Evolutionary conservation across 2,888 invertebrate genomes (phyloP).

Genomic region (Ellobium chinense): DNA sequence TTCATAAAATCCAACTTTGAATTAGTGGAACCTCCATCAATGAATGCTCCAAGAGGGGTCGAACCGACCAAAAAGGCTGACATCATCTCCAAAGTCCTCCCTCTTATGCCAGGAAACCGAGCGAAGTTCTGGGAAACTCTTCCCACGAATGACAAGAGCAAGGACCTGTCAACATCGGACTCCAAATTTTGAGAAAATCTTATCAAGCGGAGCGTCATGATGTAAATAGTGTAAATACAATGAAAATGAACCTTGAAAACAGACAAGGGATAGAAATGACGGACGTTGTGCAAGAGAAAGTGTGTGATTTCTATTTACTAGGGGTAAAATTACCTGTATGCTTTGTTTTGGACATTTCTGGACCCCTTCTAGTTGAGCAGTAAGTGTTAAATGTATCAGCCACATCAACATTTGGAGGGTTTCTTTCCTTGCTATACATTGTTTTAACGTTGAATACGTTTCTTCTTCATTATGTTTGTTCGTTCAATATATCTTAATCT

Average conservation of each 20-base stretch:
- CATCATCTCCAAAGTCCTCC: background rate
- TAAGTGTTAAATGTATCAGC: background rate
- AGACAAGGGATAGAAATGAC: no score
- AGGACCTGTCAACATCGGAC: background rate
- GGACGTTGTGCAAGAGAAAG: background rate
- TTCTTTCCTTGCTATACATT: background rate
- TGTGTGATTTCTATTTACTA: background rate
- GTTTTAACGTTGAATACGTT: background rate
- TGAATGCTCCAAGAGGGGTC: conserved; percentile 2
- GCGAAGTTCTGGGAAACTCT: background rate
- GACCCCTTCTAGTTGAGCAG: background rate
- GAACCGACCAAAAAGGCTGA: background rate
- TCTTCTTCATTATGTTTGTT: background rate
- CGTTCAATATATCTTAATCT: background rate
- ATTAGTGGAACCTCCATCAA: background rate
- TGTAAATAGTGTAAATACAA: background rate
- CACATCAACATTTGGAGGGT: background rate
- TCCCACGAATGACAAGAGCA: no score
- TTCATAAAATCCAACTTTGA: background rate
- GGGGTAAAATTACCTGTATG: background rate
- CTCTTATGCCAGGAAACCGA: conserved; percentile 1
- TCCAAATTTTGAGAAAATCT: background rate
- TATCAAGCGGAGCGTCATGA: background rate
- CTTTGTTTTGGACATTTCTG: background rate
- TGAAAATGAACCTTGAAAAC: background rate